phyloP scores from a whole-genome alignment of 2,113 vertebrate species.

The Catagonus wagneri region DNA sequence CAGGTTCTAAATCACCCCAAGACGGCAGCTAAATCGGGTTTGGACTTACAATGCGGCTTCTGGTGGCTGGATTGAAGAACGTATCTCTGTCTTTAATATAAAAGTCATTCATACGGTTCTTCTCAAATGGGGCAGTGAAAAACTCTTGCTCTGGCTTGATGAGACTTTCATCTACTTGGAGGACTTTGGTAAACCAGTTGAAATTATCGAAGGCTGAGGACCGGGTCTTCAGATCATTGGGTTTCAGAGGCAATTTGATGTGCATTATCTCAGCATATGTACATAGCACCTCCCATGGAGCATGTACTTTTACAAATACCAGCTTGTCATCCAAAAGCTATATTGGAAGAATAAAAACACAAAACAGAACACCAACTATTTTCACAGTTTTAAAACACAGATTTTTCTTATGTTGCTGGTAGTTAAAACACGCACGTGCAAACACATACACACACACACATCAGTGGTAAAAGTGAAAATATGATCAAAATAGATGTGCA shows the following conservation, averaged over 20 bases:
- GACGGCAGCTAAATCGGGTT: not conserved
- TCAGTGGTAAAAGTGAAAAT: not conserved
- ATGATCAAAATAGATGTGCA: not conserved
- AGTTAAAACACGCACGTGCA: not conserved
- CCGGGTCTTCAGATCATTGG: conserved; percentile 89
- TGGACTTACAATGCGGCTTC: conserved; percentile 94
- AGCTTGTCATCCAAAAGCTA: conserved; percentile 92
- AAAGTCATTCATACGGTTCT: conserved; percentile 89
- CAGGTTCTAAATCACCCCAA: not conserved
- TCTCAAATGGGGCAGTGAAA: conserved; percentile 95
- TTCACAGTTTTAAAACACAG: conserved; percentile 3
- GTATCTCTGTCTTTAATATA: conserved; percentile 89
- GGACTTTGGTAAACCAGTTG: conserved; percentile 90
- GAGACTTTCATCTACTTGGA: conserved; percentile 91
- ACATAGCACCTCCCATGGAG: conserved; percentile 95
- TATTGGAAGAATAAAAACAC: conserved; percentile 57
- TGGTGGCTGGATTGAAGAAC: conserved; percentile 95
- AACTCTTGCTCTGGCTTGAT: conserved; percentile 93
- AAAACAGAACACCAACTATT: not conserved
- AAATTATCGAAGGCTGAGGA: conserved; percentile 86
- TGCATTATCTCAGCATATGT: conserved; percentile 94
- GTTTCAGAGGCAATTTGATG: conserved; percentile 94
- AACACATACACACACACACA: too few relatives aligned
- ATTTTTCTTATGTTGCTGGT: not conserved
- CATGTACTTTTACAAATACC: conserved; percentile 94